Base-by-base conservation (phyloP, 2,888 invertebrate species). In the Escarpia spicata region DNA sequence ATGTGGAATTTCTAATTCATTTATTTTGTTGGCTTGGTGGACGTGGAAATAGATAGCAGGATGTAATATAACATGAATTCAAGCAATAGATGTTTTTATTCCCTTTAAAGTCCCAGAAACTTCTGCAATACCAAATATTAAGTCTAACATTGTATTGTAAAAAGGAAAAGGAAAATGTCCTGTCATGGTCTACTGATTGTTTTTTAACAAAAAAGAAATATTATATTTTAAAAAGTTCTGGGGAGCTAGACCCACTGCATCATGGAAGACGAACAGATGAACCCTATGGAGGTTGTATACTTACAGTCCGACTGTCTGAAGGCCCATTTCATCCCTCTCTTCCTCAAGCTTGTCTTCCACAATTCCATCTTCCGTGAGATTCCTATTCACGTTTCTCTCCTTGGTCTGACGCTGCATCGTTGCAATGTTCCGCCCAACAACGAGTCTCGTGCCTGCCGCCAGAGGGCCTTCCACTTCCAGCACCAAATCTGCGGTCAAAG, bases 401-500 rank as follows among this genome's bases (percentile, higher is more conserved):
- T 75, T 19, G 26, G 26, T 75, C 19, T 26, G 75, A 26, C 26
- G 75, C 75, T 75, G 75, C 75, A 19, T n/a, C n/a, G 26, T 26
- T 75, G 75, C n/a, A 26, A 75, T 75, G 75, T 75, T 26, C 19
- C 19, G 26, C 0, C 75, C 75, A 75, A 96, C 94, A 52, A 95
- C 93, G 31, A 96, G 93, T 15, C 93, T 94, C 10, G 95, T 93
- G 91, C 94, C 95, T 0, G 95, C 94, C 1, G 92, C 93, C 89
- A 96, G 93, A 37, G 94, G 94, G 12, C 95, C 95, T 75, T 96
- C 96, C 31, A 95, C 94, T 93, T 96, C 95, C 92, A 96, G 93
- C n/a, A 96, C 95, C 94, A 95, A 95, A 75, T 95, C 96, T 96
- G 94, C 0, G 93, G 93, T 45, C 26, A 89, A 90, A 75, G 60